These are phyloP conservation scores for Siniperca knerii DNA, from an alignment of 2,113 vertebrate species.

Conservation along the genomic window DNA sequence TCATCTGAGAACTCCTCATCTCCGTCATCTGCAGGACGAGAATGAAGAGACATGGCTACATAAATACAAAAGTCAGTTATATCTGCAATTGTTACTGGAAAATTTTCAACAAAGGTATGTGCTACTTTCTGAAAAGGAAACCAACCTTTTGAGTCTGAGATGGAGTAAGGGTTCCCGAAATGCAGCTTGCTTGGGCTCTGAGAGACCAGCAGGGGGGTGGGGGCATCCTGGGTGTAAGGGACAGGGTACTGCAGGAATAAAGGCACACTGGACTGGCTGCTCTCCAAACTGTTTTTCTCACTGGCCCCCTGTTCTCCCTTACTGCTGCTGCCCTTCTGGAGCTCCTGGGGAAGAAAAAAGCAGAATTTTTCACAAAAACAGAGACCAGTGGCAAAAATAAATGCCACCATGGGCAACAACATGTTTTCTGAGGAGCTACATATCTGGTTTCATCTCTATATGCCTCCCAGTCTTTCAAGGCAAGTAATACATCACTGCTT, in stretches of 20 bases:
- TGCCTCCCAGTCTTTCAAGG: constrained; percentile 27
- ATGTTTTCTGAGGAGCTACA: not conserved
- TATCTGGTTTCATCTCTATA: constrained; percentile 35
- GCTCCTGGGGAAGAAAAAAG: constrained; percentile 81
- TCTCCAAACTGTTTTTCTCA: constrained; percentile 77
- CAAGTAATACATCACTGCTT: constrained; percentile 50
- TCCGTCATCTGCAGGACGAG: constrained; percentile 86
- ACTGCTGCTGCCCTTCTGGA: constrained; percentile 80
- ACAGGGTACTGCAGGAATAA: constrained; percentile 86
- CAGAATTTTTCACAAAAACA: constrained; percentile 23
- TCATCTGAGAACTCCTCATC: constrained; percentile 94
- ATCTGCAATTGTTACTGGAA: not conserved
- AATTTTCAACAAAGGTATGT: not conserved
- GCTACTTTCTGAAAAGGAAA: not conserved
- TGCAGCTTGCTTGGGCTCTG: constrained; percentile 89
- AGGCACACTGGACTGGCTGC: constrained; percentile 78
- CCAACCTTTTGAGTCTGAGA: constrained; percentile 89
- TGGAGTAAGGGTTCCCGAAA: constrained; percentile 93
- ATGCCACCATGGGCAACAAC: not conserved
- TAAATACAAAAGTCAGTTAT: not conserved
- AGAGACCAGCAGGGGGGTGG: constrained; percentile 85
- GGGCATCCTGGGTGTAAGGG: constrained; percentile 86
- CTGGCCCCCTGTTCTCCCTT: constrained; percentile 82
- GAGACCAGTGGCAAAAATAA: not conserved
- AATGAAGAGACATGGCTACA: constrained; percentile 1